Base-by-base conservation (phyloP, 2,888 invertebrate species). In the Lasioglossum figueresi region DNA sequence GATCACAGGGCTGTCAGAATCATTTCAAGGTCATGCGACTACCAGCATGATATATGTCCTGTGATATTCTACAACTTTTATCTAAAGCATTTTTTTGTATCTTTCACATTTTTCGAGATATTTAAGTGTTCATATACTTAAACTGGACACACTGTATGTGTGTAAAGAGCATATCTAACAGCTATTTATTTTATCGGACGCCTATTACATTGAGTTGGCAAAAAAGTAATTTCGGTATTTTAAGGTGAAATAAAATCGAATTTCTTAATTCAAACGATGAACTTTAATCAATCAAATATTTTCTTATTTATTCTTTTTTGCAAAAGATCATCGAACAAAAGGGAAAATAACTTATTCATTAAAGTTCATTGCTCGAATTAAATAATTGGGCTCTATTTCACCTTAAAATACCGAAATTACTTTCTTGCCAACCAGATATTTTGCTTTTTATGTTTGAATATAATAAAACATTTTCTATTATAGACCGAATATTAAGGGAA, bases 401-500 rank as follows among this genome's bases (percentile, higher is more conserved):
- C 40, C 40, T 40, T 40, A 40, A 40, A 40, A 40, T 10, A 43
- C 12, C 43, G 43, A 43, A 14, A 14, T 12, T 43, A 43, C 43
- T 14, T 43, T 43, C 43, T 43, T 43, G 12, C 43, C 43, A 43
- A 12, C 43, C 43, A 12, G 4, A 43, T 40, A 34, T 66, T 66
- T 34, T 34, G 19, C 1, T 59, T 19, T 27, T 37, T 40, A 12
- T 27, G 31, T 34, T 31, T 76, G 10, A 27, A 31, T 37, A 70
- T 48, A 45, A 34, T 37, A 14, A 19, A 19, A 70, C 16, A 12
- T 71, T 79, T 70, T 31, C 10, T 31, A 43, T 88, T 94, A 0
- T 95, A 97, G 98, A 98, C 88, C 94, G 97, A 66, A 96, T 96
- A 83, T 84, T 98, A 66, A 95, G 96, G 77, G 98, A 98, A 94